A percentile compares a stretch with the other conserved stretches of the same genome.
Conservation (phyloP, 2,113 vertebrate genomes). For the Lepus timidus region DNA sequence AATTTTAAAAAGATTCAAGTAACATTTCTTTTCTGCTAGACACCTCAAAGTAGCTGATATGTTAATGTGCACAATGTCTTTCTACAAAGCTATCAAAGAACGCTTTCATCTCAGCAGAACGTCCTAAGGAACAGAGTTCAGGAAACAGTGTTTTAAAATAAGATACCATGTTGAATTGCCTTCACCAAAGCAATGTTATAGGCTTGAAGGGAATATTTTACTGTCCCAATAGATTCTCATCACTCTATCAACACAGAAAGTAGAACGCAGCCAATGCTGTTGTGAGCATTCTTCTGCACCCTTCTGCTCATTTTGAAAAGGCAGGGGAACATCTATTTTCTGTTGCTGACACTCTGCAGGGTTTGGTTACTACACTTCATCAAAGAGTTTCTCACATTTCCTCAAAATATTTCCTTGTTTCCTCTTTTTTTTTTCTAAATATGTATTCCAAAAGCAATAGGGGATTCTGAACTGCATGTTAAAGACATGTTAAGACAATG, state of each 20-base stretch:
- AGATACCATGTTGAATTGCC: background rate
- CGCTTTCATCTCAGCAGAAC: background rate
- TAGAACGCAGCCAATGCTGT: slow-evolving; percentile 4
- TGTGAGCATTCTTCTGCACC: background rate
- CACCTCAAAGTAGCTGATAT: background rate
- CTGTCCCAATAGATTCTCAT: slow-evolving; percentile 28
- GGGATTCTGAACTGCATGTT: slow-evolving; percentile 1
- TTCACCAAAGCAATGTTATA: background rate
- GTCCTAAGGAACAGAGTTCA: slow-evolving; percentile 11
- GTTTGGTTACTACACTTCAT: background rate
- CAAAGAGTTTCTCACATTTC: slow-evolving; percentile 31
- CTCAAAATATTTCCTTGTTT: slow-evolving; percentile 29
- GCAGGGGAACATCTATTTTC: background rate
- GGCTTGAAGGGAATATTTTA: slow-evolving; percentile 42
- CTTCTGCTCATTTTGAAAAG: slow-evolving; percentile 7
- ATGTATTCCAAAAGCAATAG: background rate
- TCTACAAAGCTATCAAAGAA: slow-evolving; percentile 13
- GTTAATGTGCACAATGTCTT: background rate
- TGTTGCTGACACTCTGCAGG: background rate
- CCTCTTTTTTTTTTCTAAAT: slow-evolving; percentile 27
- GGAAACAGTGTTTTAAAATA: slow-evolving; percentile 28
- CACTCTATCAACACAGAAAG: background rate
- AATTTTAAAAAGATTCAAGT: slow-evolving; percentile 35
- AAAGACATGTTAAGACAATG: slow-evolving; percentile 38
- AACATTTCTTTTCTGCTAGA: background rate